phyloP scores from a whole-genome alignment of 1,140 invertebrate genomes.

The Oscheius sp. region DNA sequence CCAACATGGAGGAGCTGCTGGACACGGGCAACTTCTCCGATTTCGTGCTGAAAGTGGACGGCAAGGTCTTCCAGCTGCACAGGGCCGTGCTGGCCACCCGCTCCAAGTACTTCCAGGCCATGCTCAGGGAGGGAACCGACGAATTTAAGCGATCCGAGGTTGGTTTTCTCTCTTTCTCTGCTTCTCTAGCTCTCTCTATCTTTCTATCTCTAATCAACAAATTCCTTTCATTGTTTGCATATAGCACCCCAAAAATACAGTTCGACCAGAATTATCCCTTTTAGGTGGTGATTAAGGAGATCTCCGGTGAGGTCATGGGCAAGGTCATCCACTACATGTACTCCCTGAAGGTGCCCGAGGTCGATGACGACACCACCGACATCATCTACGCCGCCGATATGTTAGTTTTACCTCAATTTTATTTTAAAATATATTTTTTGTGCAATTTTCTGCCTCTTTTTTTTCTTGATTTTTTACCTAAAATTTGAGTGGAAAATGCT shows the following conservation, averaged over 20 bases:
- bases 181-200: no score
- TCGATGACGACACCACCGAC: constrained; percentile 5
- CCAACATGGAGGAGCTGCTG: constrained; percentile 9
- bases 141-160: not conserved
- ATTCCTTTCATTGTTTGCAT: no score
- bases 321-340: constrained; percentile 31
- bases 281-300: constrained; percentile 27
- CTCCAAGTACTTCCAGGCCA: constrained; percentile 51
- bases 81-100: constrained; percentile 50
- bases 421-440: no score
- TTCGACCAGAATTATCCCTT: not conserved
- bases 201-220: no score
- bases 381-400: constrained; percentile 33
- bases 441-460: no score
- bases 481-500: no score
- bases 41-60: constrained; percentile 28
- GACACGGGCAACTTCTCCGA: constrained; percentile 27
- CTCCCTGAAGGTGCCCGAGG: not conserved
- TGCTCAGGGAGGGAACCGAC: constrained; percentile 40
- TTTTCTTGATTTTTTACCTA: no score
- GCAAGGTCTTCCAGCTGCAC: constrained; percentile 41
- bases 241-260: no score
- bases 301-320: not conserved
- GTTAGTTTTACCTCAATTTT: constrained; percentile 5
- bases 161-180: constrained; percentile 9